phyloP scores from a whole-genome alignment of 2,113 vertebrate species.

The Diadophis punctatus region DNA sequence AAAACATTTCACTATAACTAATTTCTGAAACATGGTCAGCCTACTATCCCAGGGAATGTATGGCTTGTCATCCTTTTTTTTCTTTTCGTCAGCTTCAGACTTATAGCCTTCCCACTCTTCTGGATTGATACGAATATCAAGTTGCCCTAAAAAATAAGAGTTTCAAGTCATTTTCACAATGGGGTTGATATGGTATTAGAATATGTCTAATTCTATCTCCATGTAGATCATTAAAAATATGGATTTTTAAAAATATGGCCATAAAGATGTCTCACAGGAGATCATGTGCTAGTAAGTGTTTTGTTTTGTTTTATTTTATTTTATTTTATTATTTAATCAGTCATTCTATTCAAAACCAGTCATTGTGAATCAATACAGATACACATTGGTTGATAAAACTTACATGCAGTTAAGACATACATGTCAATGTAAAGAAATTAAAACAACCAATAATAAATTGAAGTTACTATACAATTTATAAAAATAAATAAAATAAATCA shows the following conservation, averaged over 20 bases:
- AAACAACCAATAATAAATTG: neutral
- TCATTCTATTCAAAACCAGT: neutral
- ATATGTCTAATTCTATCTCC: neutral
- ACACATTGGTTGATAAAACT: neutral
- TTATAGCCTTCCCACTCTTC: constrained; percentile 46
- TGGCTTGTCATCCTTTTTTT: constrained; percentile 3
- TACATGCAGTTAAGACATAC: neutral
- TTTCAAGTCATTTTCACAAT: neutral
- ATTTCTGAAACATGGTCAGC: constrained; percentile 74
- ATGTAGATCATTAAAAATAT: neutral
- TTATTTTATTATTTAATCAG: neutral
- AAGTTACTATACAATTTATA: neutral
- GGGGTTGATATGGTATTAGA: neutral
- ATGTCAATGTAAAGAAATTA: neutral
- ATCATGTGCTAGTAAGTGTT: neutral
- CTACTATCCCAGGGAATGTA: constrained; percentile 58
- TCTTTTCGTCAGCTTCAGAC: neutral
- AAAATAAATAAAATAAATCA: neutral
- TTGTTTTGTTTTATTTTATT: neutral
- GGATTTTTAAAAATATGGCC: neutral
- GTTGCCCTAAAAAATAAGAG: constrained; percentile 59
- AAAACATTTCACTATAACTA: constrained; percentile 76
- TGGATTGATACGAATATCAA: constrained; percentile 72
- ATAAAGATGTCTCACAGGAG: neutral
- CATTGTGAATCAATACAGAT: neutral